Evolutionary conservation across 2,888 invertebrate species (phyloP), one percentile per base, ranked within the genome.

Genomic region (Dasypolia templi): DNA sequence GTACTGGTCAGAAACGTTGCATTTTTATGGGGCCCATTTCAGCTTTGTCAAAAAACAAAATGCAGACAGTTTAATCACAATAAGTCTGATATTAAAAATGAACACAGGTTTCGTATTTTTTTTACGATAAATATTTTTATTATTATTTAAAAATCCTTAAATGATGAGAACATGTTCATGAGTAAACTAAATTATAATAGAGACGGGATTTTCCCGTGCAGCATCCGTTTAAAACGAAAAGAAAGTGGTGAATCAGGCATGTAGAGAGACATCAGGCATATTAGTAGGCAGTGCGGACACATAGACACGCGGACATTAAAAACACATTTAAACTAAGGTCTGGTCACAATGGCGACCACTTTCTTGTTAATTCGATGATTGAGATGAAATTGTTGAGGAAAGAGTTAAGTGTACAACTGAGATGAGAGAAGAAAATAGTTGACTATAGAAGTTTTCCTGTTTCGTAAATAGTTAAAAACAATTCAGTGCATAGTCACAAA

Each of bases 191-290:
- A 63, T 46, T 12, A n/a, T 46, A 11, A 7, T 29, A n/a, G n/a
- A n/a, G n/a, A n/a, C n/a, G n/a, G n/a, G 76, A 59, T 75, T 82
- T 85, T 59, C 44, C 85, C 72, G 29, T 2, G 12, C 65, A 79
- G 62, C 66, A 62, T 82, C 72, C 63, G 61, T 77, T 49, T 78
- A 67, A 62, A 71, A 44, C 9, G 58, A 83, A 84, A 79, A 84
- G 87, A 86, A 86, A 86, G 86, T 87, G 73, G 39, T 86, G 83
- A 81, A n/a, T 75, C 77, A 77, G 32, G 3, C 74, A 72, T 49
- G 55, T 44, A 32, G 42, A n/a, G 14, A 68, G 61, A 58, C 19
- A n/a, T n/a, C n/a, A 22, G 32, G 42, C 53, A 46, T 82, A n/a
- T 75, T 75, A 78, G 79, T 73, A 12, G 29, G 4, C 44, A 11